Evolutionary conservation across 2,113 vertebrate genomes (phyloP).

Genomic region (Dasyornis broadbenti): DNA sequence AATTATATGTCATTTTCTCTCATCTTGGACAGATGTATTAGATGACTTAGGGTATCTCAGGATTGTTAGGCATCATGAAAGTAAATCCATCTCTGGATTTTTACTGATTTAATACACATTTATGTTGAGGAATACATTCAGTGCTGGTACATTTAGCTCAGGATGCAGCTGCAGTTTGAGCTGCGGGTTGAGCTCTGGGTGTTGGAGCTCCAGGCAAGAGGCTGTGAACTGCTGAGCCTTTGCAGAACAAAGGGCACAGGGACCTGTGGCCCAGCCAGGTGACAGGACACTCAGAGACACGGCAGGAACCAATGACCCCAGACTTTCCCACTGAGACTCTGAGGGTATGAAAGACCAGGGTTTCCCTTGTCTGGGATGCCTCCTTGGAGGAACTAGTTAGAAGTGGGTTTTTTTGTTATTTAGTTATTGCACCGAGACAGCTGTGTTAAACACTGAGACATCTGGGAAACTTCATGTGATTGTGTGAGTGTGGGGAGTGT

Average conservation of each 20-base stretch:
- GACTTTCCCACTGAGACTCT: not conserved
- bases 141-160: not conserved
- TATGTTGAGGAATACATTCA: not conserved
- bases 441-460: not conserved
- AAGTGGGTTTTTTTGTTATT: not conserved
- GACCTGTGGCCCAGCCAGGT: not conserved
- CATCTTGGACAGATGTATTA: not conserved
- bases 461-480: fast-evolving
- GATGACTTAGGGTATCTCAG: not conserved
- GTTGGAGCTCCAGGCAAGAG: not conserved
- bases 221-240: not conserved
- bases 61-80: not conserved
- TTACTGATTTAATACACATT: not conserved
- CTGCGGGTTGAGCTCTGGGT: not conserved
- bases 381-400: not conserved
- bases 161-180: not conserved
- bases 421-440: not conserved
- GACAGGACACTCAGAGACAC: fast-evolving
- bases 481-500: not conserved
- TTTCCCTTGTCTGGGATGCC: not conserved
- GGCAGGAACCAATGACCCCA: fast-evolving
- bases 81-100: not conserved
- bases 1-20: not conserved
- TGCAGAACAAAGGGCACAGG: not conserved
- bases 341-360: not conserved